phyloP scores from a whole-genome alignment of 2,797 vertebrate species.

The Centropyge bicolor region DNA sequence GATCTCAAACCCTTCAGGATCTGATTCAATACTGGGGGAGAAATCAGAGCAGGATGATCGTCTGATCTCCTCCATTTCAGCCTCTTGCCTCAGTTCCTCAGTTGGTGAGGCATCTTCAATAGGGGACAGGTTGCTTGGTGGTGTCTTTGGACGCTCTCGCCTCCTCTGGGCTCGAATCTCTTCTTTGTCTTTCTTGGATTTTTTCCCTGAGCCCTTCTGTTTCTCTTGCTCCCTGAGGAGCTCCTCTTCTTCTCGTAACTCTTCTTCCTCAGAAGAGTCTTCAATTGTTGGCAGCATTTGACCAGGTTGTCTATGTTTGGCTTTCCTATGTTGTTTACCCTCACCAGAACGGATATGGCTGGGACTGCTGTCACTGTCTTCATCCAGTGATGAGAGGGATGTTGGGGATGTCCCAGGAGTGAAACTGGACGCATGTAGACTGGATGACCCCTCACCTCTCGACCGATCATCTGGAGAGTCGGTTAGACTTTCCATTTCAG shows the following conservation, averaged over 20 bases:
- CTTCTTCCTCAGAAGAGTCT: slow-evolving; percentile 99
- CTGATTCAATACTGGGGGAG: slow-evolving; percentile 97
- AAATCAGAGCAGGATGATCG: slow-evolving; percentile 98
- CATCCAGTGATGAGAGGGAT: slow-evolving; percentile 98
- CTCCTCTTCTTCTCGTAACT: slow-evolving; percentile 96
- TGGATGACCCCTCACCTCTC: slow-evolving; percentile 96
- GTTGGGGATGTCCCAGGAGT: slow-evolving; percentile 99
- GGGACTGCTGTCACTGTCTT: slow-evolving; percentile 98
- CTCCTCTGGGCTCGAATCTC: slow-evolving; percentile 96
- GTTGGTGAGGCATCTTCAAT: slow-evolving; percentile 99
- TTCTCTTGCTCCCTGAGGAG: slow-evolving; percentile 96
- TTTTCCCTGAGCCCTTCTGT: slow-evolving; percentile 95
- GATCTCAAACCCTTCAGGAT: slow-evolving; percentile 97
- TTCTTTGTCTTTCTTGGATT: slow-evolving; percentile 98
- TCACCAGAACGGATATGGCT: slow-evolving; percentile 92
- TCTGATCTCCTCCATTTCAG: slow-evolving; percentile 98
- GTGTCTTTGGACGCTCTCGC: slow-evolving; percentile 93
- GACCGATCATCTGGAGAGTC: slow-evolving; percentile 99
- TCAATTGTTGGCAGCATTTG: slow-evolving; percentile 97
- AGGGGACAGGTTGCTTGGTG: slow-evolving; percentile 97
- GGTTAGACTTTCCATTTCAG: slow-evolving; percentile 96
- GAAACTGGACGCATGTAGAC: slow-evolving; percentile 97
- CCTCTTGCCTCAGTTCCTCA: slow-evolving; percentile 96
- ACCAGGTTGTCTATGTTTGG: slow-evolving; percentile 94
- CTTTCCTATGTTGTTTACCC: slow-evolving; percentile 96